Percentiles rank a stretch among this genome's conserved stretches.
Conservation (phyloP, 2,888 invertebrate genomes). For the Apoda limacodes region DNA sequence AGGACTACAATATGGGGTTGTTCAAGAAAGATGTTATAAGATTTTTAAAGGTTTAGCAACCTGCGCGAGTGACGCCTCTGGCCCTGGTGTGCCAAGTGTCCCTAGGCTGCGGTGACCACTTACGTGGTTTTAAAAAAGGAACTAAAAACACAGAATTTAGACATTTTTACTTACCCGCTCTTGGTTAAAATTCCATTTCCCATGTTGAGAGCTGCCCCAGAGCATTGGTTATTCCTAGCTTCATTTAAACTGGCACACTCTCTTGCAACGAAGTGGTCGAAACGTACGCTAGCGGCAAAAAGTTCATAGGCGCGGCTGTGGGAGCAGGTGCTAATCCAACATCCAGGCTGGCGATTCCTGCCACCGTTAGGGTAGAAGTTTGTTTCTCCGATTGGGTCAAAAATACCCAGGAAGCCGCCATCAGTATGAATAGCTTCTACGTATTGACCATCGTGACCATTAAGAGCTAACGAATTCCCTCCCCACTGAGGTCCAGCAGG, state of each 20-base stretch:
- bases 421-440: slow-evolving; percentile 49
- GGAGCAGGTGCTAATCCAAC: slow-evolving; percentile 34
- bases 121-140: no score
- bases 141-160: no score
- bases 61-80: no score
- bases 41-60: no score
- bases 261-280: slow-evolving; percentile 33
- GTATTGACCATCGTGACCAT: slow-evolving; percentile 27
- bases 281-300: slow-evolving; percentile 33
- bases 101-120: no score
- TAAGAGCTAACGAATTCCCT: slow-evolving; percentile 27
- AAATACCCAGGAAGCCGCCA: slow-evolving; percentile 34
- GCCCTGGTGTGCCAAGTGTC: no score
- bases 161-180: slow-evolving; percentile 27
- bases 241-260: slow-evolving; percentile 27
- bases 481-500: slow-evolving; percentile 44
- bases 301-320: slow-evolving; percentile 35
- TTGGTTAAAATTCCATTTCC: slow-evolving; percentile 32
- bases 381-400: slow-evolving; percentile 26
- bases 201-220: slow-evolving; percentile 29
- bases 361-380: slow-evolving; percentile 51
- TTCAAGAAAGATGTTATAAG: no score
- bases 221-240: slow-evolving; percentile 26
- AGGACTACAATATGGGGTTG: no score
- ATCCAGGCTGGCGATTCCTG: slow-evolving; percentile 40